Percentiles rank a stretch among this genome's conserved stretches.
phyloP scores from a whole-genome alignment of 23 tunicate species.

The Corella eumyota region DNA sequence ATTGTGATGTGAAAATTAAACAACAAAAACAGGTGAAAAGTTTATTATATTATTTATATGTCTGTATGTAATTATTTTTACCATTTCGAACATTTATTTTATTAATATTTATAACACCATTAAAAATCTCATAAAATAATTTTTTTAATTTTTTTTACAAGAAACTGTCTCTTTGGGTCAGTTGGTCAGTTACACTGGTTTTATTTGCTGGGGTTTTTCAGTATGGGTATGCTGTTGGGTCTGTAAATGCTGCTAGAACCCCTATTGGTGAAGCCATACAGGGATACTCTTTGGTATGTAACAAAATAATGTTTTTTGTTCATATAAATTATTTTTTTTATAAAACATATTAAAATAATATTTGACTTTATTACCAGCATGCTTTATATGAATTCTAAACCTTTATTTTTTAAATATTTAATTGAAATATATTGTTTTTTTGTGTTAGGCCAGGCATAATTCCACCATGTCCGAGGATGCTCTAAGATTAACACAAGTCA shows the following conservation, averaged over 20 bases:
- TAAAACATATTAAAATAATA: background rate
- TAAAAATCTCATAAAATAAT: too few relatives aligned
- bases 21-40: too few relatives aligned
- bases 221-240: constrained; percentile 12
- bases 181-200: background rate
- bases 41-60: too few relatives aligned
- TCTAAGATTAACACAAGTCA: background rate
- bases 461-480: background rate
- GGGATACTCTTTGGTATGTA: background rate
- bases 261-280: constrained; percentile 3
- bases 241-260: constrained; percentile 8
- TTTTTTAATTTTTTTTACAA: too few relatives aligned
- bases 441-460: background rate
- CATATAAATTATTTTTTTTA: background rate
- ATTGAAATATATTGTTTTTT: background rate
- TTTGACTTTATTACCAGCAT: background rate
- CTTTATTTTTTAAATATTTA: background rate
- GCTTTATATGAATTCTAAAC: background rate
- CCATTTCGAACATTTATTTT: too few relatives aligned
- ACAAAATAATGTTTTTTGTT: background rate
- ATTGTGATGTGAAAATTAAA: too few relatives aligned
- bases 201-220: background rate
- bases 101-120: too few relatives aligned
- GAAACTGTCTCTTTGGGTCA: constrained; percentile 1
- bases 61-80: too few relatives aligned